These are phyloP conservation scores for Arbacia lixula DNA, from an alignment of 53 echinoderm and acorn worm species.

Conservation along the genomic window DNA sequence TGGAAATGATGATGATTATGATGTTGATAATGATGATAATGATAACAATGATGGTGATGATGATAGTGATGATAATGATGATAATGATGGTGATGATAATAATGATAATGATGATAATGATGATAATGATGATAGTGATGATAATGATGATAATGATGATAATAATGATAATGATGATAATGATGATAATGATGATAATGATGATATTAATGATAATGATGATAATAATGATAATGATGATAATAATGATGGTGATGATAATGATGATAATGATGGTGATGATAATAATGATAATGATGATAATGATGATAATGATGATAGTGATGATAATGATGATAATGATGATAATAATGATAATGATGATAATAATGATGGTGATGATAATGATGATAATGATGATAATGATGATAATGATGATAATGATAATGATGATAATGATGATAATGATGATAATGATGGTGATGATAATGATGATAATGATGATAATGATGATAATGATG, in stretches of 20 bases:
- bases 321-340: too few species aligned
- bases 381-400: constrained; percentile 36
- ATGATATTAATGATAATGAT: neutral
- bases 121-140: neutral
- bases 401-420: neutral
- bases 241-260: neutral
- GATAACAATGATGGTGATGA: neutral
- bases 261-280: neutral
- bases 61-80: neutral
- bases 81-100: neutral
- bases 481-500: neutral
- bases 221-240: neutral
- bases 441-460: neutral
- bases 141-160: neutral
- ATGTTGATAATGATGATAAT: neutral
- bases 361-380: too few species aligned
- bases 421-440: neutral
- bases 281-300: constrained; percentile 13
- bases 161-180: neutral
- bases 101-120: constrained; percentile 1
- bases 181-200: neutral
- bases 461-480: neutral
- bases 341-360: too few species aligned
- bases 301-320: too few species aligned
- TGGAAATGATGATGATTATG: neutral